phyloP scores from a whole-genome alignment of 2,113 vertebrate genomes.

The Lota lota region DNA sequence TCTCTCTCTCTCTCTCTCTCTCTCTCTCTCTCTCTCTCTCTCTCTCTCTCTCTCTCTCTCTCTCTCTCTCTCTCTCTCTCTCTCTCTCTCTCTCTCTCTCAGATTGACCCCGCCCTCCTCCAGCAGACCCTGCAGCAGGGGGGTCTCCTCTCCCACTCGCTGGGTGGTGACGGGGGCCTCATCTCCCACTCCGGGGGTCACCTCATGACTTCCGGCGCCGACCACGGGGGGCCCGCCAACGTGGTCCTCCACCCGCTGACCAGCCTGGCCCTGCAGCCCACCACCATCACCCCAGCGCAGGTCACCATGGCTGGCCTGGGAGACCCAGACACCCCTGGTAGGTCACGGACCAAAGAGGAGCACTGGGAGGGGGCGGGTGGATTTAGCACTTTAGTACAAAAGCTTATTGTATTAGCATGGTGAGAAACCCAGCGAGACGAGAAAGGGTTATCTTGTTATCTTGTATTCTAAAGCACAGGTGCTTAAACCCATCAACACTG shows the following conservation, averaged over 20 bases:
- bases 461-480: too few species aligned
- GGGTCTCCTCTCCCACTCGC: conserved; percentile 82
- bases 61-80: not conserved
- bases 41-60: not conserved
- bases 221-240: conserved; percentile 79
- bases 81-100: conserved; percentile 25
- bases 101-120: conserved; percentile 91
- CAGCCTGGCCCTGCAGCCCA: conserved; percentile 84
- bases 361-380: too few species aligned
- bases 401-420: too few species aligned
- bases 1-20: too few species aligned
- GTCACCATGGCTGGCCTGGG: conserved; percentile 81
- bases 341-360: not conserved
- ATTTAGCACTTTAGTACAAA: too few species aligned
- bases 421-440: too few species aligned
- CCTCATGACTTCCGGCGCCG: conserved; percentile 75
- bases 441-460: too few species aligned
- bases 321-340: conserved; percentile 81
- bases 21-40: not conserved
- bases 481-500: too few species aligned
- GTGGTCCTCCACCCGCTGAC: conserved; percentile 92
- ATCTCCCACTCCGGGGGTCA: conserved; percentile 71
- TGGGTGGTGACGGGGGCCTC: conserved; percentile 77
- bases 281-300: conserved; percentile 75
- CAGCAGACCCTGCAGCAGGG: conserved; percentile 92